Evolutionary conservation across 2,888 invertebrate species (phyloP).

Genomic region (Protodeltote pygarga): DNA sequence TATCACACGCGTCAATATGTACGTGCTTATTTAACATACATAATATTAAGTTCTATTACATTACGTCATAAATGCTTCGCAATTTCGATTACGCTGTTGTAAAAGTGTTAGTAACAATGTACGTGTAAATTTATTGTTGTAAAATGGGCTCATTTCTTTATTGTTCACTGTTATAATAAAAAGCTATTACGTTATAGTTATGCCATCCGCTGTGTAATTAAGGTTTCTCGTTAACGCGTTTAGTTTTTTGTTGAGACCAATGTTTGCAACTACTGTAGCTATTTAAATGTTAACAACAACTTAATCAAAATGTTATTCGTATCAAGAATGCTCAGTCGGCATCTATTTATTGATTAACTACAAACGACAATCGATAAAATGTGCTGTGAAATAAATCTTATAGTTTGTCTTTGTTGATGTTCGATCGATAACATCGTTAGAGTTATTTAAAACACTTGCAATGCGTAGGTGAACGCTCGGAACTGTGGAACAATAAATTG

Average conservation of each 20-base stretch:
- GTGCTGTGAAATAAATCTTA: constrained; percentile 35
- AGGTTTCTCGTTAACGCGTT: constrained; percentile 34
- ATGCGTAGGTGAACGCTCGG: constrained; percentile 66
- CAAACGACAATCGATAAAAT: constrained; percentile 29
- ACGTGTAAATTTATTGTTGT: constrained; percentile 46
- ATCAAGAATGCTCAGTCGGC: constrained; percentile 26
- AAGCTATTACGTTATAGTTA: constrained; percentile 31
- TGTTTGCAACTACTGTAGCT: constrained; percentile 19
- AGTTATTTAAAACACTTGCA: constrained; percentile 68
- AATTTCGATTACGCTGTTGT: constrained; percentile 40
- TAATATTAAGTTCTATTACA: constrained; percentile 17
- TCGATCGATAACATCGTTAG: constrained; percentile 68
- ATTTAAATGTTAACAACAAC: constrained; percentile 33
- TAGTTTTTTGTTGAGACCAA: constrained; percentile 21
- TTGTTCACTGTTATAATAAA: constrained; percentile 37
- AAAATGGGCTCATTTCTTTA: constrained; percentile 37
- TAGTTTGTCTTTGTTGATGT: constrained; percentile 51
- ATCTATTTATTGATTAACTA: constrained; percentile 23
- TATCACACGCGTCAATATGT: constrained; percentile 27
- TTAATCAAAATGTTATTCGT: constrained; percentile 26
- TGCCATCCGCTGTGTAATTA: constrained; percentile 40
- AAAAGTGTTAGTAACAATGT: constrained; percentile 47
- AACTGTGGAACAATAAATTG: constrained; percentile 72
- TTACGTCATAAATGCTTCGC: constrained; percentile 46
- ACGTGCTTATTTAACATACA: constrained; percentile 26